A percentile compares a stretch with the other conserved stretches of the same genome.
These are phyloP conservation scores for Didymodactylos carnosus DNA, from an alignment of 2,888 invertebrate genomes.

Conservation along the genomic window DNA sequence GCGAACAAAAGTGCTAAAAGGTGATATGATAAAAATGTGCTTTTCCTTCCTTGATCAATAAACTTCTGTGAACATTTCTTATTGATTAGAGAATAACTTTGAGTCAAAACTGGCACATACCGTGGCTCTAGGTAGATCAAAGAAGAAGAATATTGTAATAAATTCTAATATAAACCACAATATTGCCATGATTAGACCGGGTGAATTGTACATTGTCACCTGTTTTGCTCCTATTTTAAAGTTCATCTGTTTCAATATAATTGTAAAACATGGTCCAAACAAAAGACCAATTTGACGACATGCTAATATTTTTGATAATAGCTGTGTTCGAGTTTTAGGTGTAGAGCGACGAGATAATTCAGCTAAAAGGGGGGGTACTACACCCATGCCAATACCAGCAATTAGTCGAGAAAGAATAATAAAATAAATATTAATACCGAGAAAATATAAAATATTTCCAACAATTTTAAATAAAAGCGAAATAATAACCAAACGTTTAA, in stretches of 20 bases:
- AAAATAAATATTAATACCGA: slow-evolving; percentile 33
- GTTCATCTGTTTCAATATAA: slow-evolving; percentile 29
- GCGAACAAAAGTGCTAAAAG: no score
- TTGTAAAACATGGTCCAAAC: slow-evolving; percentile 34
- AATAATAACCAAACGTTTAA: slow-evolving; percentile 28
- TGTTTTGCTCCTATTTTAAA: slow-evolving; percentile 27
- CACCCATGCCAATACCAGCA: slow-evolving; percentile 24
- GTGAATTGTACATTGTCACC: slow-evolving; percentile 32
- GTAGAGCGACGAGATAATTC: not conserved
- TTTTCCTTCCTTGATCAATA: no score
- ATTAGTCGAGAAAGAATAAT: slow-evolving; percentile 31
- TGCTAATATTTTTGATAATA: not conserved
- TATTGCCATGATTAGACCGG: slow-evolving; percentile 34
- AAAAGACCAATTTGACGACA: slow-evolving; percentile 13
- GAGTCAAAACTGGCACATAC: no score
- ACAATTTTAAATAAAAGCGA: slow-evolving; percentile 27
- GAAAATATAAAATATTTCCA: slow-evolving; percentile 35
- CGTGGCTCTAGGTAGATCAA: not conserved
- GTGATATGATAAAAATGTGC: no score
- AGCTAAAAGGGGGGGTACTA: not conserved
- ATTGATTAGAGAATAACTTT: no score
- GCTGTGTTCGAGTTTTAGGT: not conserved
- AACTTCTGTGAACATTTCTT: no score
- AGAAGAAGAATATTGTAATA: not conserved
- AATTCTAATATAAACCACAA: slow-evolving; percentile 22